Conservation (phyloP, 2,797 vertebrate species). For the Siniperca undulata region DNA sequence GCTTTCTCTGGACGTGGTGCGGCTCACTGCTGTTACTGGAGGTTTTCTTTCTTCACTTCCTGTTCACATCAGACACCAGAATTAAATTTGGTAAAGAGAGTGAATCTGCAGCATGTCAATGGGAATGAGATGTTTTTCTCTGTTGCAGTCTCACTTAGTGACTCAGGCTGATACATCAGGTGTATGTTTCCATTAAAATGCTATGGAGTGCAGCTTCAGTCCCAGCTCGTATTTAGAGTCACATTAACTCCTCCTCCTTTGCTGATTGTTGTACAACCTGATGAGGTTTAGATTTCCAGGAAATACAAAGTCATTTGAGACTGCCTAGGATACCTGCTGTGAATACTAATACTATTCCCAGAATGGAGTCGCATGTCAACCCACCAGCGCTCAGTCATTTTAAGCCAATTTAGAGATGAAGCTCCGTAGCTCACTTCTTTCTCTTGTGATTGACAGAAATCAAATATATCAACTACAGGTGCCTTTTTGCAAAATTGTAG, state of each 20-base stretch:
- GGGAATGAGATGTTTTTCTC: neutral
- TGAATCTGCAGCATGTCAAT: neutral
- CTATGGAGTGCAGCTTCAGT: constrained; percentile 11
- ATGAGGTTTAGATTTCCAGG: constrained; percentile 4
- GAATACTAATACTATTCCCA: constrained; percentile 1
- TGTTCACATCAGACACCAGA: neutral
- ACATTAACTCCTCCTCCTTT: constrained; percentile 8
- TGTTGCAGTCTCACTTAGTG: neutral
- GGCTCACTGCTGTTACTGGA: neutral
- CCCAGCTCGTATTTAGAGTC: constrained; percentile 6
- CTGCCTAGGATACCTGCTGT: neutral
- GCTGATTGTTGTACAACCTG: neutral
- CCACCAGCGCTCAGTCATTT: neutral
- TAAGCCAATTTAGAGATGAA: neutral
- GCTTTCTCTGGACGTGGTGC: neutral
- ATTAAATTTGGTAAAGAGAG: neutral
- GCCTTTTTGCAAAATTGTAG: neutral
- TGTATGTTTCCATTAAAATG: constrained; percentile 27
- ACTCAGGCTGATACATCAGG: constrained; percentile 7
- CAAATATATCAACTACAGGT: neutral
- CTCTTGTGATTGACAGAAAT: neutral
- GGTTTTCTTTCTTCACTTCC: neutral
- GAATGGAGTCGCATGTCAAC: neutral
- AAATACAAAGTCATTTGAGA: constrained; percentile 11
- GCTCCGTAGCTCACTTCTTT: neutral